These are phyloP conservation scores for Acromyrmex charruanus DNA, from an alignment of 1,140 invertebrate genomes.

Conservation along the genomic window DNA sequence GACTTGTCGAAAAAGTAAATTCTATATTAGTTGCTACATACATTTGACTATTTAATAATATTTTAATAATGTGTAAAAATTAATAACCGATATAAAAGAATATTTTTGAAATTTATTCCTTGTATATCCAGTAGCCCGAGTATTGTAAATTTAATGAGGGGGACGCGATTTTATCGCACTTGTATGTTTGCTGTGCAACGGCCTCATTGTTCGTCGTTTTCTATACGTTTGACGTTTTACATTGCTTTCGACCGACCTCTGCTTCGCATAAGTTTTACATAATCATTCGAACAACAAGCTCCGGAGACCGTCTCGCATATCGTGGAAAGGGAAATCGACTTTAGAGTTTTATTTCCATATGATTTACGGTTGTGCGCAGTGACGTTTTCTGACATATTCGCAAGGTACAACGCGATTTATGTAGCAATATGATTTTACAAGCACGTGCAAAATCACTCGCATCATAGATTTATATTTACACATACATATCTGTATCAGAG, in stretches of 20 bases:
- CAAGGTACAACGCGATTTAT: neutral
- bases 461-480: too few relatives aligned
- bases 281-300: constrained; percentile 51
- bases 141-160: neutral
- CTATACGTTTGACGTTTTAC: constrained; percentile 37
- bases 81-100: too few relatives aligned
- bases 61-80: too few relatives aligned
- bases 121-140: neutral
- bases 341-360: constrained; percentile 48
- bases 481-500: too few relatives aligned
- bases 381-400: neutral
- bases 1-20: too few relatives aligned
- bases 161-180: constrained; percentile 25
- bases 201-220: neutral
- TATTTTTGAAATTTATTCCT: too few relatives aligned
- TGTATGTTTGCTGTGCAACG: neutral
- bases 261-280: constrained; percentile 49
- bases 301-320: neutral
- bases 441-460: too few relatives aligned
- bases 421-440: neutral
- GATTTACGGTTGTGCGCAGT: constrained; percentile 14
- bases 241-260: constrained; percentile 39
- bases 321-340: constrained; percentile 44
- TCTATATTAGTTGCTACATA: too few relatives aligned
- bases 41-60: too few relatives aligned